These are phyloP conservation scores for Sebastes schlegelii DNA, from an alignment of 2,113 vertebrate genomes.

Conservation along the genomic window DNA sequence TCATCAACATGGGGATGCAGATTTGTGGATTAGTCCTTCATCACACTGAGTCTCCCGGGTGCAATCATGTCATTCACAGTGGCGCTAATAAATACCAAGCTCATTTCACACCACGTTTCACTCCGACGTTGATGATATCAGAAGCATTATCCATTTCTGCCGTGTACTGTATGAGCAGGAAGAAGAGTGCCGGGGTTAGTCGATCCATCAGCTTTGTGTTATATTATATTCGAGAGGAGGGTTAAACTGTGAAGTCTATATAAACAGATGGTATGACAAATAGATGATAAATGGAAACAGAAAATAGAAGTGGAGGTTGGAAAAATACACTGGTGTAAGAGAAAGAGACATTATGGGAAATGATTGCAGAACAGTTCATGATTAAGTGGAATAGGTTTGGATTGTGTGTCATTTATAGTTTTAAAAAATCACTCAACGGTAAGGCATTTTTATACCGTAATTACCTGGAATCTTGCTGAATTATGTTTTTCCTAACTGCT, in stretches of 20 bases:
- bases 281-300: conserved; percentile 55
- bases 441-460: conserved; percentile 34
- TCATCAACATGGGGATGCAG: conserved; percentile 54
- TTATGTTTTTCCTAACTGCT: conserved; percentile 9
- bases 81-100: conserved; percentile 71
- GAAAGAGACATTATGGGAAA: conserved; percentile 3
- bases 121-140: conserved; percentile 67
- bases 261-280: conserved; percentile 73
- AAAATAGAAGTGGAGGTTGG: conserved; percentile 46
- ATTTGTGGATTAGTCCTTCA: conserved; percentile 71
- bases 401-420: conserved; percentile 21
- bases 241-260: conserved; percentile 54
- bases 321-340: not conserved
- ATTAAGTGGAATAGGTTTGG: conserved; percentile 15
- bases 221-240: conserved; percentile 28
- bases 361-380: not conserved
- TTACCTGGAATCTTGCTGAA: conserved; percentile 39
- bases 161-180: conserved; percentile 53
- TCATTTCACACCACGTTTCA: conserved; percentile 68
- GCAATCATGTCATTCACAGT: conserved; percentile 78
- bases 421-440: conserved; percentile 10
- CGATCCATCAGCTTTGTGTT: conserved; percentile 56
- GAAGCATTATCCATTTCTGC: conserved; percentile 58
- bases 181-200: conserved; percentile 39
- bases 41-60: conserved; percentile 63